phyloP scores from a whole-genome alignment of 2,888 invertebrate species.

The Arctia plantaginis region DNA sequence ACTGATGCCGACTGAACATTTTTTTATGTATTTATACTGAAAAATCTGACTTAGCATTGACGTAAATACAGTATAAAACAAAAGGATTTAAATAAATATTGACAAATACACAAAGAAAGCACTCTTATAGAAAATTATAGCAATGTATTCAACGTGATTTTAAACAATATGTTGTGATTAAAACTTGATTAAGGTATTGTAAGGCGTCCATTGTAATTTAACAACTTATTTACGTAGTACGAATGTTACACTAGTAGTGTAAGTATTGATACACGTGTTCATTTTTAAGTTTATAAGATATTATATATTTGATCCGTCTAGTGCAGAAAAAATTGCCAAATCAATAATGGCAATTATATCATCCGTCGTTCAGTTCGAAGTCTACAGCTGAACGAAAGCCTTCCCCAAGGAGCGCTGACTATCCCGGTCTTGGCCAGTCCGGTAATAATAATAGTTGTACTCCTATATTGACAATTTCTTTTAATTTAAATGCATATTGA shows the following conservation, averaged over 20 bases:
- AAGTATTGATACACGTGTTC: neutral
- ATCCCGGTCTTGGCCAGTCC: too few relatives aligned
- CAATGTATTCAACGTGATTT: conserved; percentile 60
- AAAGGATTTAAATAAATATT: conserved; percentile 62
- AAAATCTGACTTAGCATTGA: conserved; percentile 48
- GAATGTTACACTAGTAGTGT: neutral
- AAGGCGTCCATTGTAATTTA: conserved; percentile 17
- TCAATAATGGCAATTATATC: neutral
- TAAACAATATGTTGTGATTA: conserved; percentile 71
- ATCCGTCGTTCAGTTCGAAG: too few relatives aligned
- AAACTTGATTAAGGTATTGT: conserved; percentile 60
- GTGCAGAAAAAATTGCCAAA: neutral
- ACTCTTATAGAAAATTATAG: conserved; percentile 58
- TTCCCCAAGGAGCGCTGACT: too few relatives aligned
- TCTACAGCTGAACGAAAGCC: too few relatives aligned
- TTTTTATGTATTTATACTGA: conserved; percentile 70
- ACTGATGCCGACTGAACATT: conserved; percentile 67
- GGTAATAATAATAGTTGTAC: too few relatives aligned
- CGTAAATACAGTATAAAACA: conserved; percentile 50
- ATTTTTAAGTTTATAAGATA: neutral
- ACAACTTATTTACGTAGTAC: conserved; percentile 3
- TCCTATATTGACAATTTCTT: too few relatives aligned
- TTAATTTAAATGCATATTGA: too few relatives aligned
- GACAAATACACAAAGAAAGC: conserved; percentile 53
- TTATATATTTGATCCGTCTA: neutral